Percentiles rank a stretch among this genome's conserved stretches.
Conservation (phyloP, 30 jellyfish, hydroid and myxozoan genomes). For the Hydractinia echinata region DNA sequence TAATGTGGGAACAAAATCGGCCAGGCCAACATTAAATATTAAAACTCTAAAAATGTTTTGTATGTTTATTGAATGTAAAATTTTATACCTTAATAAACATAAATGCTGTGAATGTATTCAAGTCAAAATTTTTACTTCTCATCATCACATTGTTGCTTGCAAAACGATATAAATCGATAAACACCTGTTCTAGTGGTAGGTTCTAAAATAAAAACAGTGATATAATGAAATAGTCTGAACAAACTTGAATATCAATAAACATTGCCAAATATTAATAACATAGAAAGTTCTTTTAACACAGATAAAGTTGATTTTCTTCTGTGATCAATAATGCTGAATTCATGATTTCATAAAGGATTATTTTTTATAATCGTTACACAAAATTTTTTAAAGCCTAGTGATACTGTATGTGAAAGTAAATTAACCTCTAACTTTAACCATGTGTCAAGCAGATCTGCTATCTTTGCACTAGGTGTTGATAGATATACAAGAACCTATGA, state of each 20-base stretch:
- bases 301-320: too few relatives aligned
- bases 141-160: constrained; percentile 8
- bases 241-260: neutral
- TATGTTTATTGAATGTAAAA: too few relatives aligned
- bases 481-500: constrained; percentile 18
- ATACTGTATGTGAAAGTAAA: neutral
- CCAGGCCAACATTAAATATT: too few relatives aligned
- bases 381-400: neutral
- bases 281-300: too few relatives aligned
- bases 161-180: constrained; percentile 1
- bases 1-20: too few relatives aligned
- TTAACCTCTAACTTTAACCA: constrained; percentile 7
- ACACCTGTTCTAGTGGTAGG: neutral
- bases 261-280: too few relatives aligned
- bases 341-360: too few relatives aligned
- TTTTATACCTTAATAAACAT: constrained; percentile 13
- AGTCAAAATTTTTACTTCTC: neutral
- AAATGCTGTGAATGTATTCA: constrained; percentile 19
- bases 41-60: too few relatives aligned
- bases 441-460: neutral
- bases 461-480: neutral
- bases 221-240: neutral
- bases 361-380: neutral
- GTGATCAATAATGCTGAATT: too few relatives aligned
- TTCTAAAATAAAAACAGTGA: neutral